Evolutionary conservation across 1,140 invertebrate species (phyloP), one percentile per base, ranked within the genome.

Genomic region (Eumeta japonica): DNA sequence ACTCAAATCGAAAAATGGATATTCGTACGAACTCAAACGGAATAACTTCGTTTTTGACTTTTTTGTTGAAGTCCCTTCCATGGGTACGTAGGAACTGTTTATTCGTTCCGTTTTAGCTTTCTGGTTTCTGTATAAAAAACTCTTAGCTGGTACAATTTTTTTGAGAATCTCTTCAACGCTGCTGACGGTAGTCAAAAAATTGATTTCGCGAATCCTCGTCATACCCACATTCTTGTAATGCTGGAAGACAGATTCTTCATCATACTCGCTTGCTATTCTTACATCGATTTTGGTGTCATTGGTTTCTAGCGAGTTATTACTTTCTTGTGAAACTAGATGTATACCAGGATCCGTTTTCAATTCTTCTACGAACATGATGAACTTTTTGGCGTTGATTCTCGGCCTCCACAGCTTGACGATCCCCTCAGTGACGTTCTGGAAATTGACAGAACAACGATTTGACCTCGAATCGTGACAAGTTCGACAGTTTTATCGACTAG

Each of bases 101-200:
- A 49, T 47, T 41, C 52, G 58, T 10, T 65, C 55, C 16, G 41
- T 41, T 35, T 43, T 55, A 35, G 51, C 62, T n/a, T 52, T 39
- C 28, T 67, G 58, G 19, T 66, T 60, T 48, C 72, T 64, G 36
- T 77, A 77, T 3, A 77, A 40, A 42, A 77, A 77, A 43, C 74
- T 77, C 40, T 74, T 75, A 2, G 71, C 64, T 34, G 62, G 59
- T 0, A 62, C 64, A 2, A 75, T 55, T 43, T 45, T 64, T 36
- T 67, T 71, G 11, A 68, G 39, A 14, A 73, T 48, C 19, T 64
- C 61, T 41, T 76, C 65, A 5, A 70, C 61, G 30, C 37, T 53
- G n/a, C 43, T 56, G 12, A 43, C 53, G 38, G n/a, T n/a, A n/a
- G 7, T n/a, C n/a, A 7, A 7, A 24, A 24, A 7, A n/a, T 24